Evolutionary conservation across 2,888 invertebrate species (phyloP).

Genomic region (Petrolisthes manimaculis): DNA sequence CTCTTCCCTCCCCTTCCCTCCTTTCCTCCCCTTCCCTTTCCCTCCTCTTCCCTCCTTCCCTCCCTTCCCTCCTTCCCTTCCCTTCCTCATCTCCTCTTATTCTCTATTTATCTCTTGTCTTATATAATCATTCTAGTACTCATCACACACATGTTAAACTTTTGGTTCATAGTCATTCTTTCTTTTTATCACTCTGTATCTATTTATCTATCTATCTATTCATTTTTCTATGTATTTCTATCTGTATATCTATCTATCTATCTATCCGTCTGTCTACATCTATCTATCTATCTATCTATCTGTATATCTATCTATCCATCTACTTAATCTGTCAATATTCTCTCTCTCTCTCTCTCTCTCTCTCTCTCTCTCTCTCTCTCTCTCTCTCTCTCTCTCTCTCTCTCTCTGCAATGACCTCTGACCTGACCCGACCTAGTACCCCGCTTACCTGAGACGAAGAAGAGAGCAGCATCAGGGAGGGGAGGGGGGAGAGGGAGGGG

Average conservation of each 20-base stretch:
- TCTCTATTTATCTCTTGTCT: constrained; percentile 53
- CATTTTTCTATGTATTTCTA: no score
- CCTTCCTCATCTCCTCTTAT: constrained; percentile 65
- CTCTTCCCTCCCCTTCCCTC: background rate
- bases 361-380: constrained; percentile 39
- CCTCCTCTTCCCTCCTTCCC: constrained; percentile 68
- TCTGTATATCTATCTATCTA: no score
- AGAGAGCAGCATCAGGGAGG: background rate
- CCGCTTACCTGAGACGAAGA: background rate
- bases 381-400: constrained; percentile 9
- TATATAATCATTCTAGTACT: constrained; percentile 29
- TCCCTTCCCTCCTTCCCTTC: constrained; percentile 66
- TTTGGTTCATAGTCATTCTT: background rate
- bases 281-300: no score
- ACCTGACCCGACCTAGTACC: constrained; percentile 64
- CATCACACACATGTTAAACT: background rate
- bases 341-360: constrained; percentile 35
- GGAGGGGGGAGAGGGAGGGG: background rate
- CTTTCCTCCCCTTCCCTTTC: background rate
- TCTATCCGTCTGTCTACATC: no score
- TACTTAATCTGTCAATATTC: background rate
- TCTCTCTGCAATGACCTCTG: background rate
- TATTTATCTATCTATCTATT: no score
- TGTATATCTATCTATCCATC: no score
- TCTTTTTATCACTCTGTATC: background rate